These are phyloP conservation scores for Caenorhabditis macrosperma DNA, from an alignment of 2,888 invertebrate genomes.

Conservation along the genomic window DNA sequence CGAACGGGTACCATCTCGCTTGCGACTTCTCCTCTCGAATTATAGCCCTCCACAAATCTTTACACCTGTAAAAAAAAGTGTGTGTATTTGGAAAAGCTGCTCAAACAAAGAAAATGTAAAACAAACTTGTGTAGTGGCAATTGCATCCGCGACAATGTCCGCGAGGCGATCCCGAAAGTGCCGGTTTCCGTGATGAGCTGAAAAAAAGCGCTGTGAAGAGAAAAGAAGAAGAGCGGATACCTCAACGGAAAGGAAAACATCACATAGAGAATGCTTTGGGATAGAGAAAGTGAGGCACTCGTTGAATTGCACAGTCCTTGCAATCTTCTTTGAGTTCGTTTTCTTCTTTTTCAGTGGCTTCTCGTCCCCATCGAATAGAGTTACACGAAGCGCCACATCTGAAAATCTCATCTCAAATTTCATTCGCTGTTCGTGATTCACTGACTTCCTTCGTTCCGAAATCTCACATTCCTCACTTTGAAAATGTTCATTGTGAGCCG, in stretches of 20 bases:
- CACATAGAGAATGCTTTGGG: slow-evolving; percentile 76
- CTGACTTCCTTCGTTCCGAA: slow-evolving; percentile 63
- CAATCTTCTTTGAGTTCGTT: slow-evolving; percentile 75
- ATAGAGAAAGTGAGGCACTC: slow-evolving; percentile 78
- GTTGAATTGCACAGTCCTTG: slow-evolving; percentile 76
- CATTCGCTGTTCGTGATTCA: neutral
- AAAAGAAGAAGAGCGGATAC: slow-evolving; percentile 44
- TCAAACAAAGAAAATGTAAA: slow-evolving; percentile 4
- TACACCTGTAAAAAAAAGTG: slow-evolving; percentile 68
- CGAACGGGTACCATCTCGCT: slow-evolving; percentile 78
- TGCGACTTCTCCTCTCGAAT: slow-evolving; percentile 79
- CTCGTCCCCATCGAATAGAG: slow-evolving; percentile 72
- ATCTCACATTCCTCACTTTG: slow-evolving; percentile 83
- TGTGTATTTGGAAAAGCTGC: too few relatives aligned
- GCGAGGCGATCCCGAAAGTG: slow-evolving; percentile 77
- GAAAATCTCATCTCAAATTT: slow-evolving; percentile 16
- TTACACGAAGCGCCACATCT: slow-evolving; percentile 76
- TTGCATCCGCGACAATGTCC: slow-evolving; percentile 74
- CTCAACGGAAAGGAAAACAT: slow-evolving; percentile 75
- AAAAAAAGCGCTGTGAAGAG: slow-evolving; percentile 43
- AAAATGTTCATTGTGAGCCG: slow-evolving; percentile 84
- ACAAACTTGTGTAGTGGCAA: slow-evolving; percentile 76
- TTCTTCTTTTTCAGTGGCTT: slow-evolving; percentile 77
- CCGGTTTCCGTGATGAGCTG: slow-evolving; percentile 78
- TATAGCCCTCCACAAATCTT: slow-evolving; percentile 79